These are phyloP conservation scores for Corythornis leucogaster DNA, from an alignment of 2,797 vertebrate genomes.

Conservation along the genomic window DNA sequence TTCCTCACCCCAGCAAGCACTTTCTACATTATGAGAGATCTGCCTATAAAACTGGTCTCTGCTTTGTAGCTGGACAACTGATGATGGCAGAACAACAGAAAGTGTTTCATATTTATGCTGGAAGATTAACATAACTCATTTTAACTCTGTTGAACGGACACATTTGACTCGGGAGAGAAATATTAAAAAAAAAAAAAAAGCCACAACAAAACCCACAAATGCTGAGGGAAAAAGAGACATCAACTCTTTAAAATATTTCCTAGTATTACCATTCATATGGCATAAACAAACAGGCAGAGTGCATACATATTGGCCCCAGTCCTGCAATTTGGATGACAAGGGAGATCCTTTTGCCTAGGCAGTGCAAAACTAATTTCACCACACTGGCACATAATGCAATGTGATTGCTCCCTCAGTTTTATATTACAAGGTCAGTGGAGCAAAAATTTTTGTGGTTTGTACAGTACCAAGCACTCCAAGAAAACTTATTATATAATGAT, in stretches of 20 bases:
- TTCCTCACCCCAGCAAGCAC: constrained; percentile 26
- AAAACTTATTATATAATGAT: constrained; percentile 57
- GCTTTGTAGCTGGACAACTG: constrained; percentile 33
- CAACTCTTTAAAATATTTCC: constrained; percentile 47
- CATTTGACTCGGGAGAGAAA: constrained; percentile 37
- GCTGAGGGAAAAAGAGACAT: constrained; percentile 35
- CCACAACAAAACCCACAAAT: neutral
- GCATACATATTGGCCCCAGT: constrained; percentile 51
- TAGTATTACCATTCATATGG: constrained; percentile 45
- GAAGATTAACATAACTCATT: constrained; percentile 65
- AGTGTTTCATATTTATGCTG: constrained; percentile 59
- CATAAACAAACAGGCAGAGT: constrained; percentile 54
- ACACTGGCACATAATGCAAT: constrained; percentile 54
- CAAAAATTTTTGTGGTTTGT: constrained; percentile 67
- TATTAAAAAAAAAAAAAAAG: neutral
- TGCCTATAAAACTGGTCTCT: constrained; percentile 46
- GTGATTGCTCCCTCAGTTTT: constrained; percentile 67
- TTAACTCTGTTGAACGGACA: constrained; percentile 52
- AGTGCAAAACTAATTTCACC: constrained; percentile 66
- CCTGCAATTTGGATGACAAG: constrained; percentile 63
- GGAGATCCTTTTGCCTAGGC: constrained; percentile 67
- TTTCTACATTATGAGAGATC: constrained; percentile 21
- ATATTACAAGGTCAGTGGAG: constrained; percentile 68
- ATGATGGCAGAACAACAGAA: constrained; percentile 21
- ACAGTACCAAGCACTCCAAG: constrained; percentile 56